A percentile compares a stretch with the other conserved stretches of the same genome.
Evolutionary conservation across 2,113 vertebrate genomes (phyloP).

Genomic region (Podarcis muralis): DNA sequence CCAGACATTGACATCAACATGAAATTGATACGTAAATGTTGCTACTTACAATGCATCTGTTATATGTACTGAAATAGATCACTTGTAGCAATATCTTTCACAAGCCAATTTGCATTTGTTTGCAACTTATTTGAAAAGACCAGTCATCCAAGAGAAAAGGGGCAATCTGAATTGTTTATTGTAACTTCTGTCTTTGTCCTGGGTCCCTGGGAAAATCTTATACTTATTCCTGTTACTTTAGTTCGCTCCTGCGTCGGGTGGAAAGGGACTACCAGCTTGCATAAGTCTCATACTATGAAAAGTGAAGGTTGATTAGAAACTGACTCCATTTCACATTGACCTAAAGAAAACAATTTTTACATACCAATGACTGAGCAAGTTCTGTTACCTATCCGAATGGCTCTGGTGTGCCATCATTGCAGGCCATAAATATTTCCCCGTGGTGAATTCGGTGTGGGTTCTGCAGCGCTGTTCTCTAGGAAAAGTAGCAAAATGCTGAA

Average conservation of each 20-base stretch:
- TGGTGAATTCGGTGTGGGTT: constrained; percentile 65
- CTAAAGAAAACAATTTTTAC: constrained; percentile 75
- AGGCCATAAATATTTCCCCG: constrained; percentile 74
- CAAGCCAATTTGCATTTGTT: constrained; percentile 22
- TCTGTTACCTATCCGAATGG: constrained; percentile 52
- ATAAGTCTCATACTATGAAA: constrained; percentile 67
- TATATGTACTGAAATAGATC: background rate
- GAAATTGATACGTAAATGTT: constrained; percentile 19
- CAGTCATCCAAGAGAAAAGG: background rate
- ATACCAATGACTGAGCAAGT: constrained; percentile 55
- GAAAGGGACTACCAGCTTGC: constrained; percentile 59
- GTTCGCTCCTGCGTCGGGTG: constrained; percentile 56
- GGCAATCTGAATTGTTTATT: constrained; percentile 52
- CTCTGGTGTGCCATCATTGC: constrained; percentile 48
- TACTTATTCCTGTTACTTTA: constrained; percentile 31
- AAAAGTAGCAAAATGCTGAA: constrained; percentile 67
- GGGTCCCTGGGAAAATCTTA: constrained; percentile 32
- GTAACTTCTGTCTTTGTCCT: constrained; percentile 29
- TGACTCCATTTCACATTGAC: constrained; percentile 63
- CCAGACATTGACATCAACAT: background rate
- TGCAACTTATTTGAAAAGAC: constrained; percentile 7
- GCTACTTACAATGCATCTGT: constrained; percentile 12
- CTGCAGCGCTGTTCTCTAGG: constrained; percentile 59
- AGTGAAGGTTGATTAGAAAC: constrained; percentile 78
- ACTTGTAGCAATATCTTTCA: constrained; percentile 4